Evolutionary conservation across 2,113 vertebrate species (phyloP).

Genomic region (Gobiocypris rarus): DNA sequence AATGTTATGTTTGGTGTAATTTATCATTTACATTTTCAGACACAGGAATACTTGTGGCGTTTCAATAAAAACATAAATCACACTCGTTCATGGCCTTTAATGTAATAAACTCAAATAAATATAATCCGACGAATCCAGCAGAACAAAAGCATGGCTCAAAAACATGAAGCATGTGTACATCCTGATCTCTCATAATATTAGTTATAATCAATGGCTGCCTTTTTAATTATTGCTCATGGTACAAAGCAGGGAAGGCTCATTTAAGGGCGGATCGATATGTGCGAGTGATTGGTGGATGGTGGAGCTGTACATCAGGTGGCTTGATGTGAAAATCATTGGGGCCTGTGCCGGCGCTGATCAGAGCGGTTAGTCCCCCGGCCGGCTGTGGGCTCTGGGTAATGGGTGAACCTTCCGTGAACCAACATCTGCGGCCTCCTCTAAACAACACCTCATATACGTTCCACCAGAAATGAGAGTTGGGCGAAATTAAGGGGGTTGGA

Average conservation of each 20-base stretch:
- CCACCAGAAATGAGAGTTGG: conserved; percentile 68
- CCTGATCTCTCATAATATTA: conserved; percentile 99
- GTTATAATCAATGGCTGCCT: conserved; percentile 99
- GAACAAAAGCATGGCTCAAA: conserved; percentile 55
- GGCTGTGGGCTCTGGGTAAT: conserved; percentile 94
- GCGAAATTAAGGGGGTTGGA: background rate
- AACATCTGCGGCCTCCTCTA: conserved; percentile 82
- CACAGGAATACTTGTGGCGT: too few species aligned
- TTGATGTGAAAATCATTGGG: conserved; percentile 99
- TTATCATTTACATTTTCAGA: too few species aligned
- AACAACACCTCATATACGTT: conserved; percentile 80
- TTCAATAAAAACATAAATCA: conserved; percentile 20
- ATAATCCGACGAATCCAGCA: background rate
- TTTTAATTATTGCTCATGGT: conserved; percentile 99
- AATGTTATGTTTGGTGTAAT: too few species aligned
- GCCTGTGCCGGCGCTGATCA: conserved; percentile 94
- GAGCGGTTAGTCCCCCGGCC: conserved; percentile 97
- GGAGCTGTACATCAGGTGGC: conserved; percentile 97
- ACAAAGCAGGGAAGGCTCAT: conserved; percentile 99
- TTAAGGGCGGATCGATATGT: conserved; percentile 96
- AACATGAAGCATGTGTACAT: conserved; percentile 96
- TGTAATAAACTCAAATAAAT: background rate
- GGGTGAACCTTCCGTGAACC: conserved; percentile 91
- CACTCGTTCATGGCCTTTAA: background rate
- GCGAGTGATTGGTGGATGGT: conserved; percentile 96